Percentiles rank a stretch among this genome's conserved stretches.
Evolutionary conservation across 2,888 invertebrate species (phyloP).

Genomic region (Dynastes tityus): DNA sequence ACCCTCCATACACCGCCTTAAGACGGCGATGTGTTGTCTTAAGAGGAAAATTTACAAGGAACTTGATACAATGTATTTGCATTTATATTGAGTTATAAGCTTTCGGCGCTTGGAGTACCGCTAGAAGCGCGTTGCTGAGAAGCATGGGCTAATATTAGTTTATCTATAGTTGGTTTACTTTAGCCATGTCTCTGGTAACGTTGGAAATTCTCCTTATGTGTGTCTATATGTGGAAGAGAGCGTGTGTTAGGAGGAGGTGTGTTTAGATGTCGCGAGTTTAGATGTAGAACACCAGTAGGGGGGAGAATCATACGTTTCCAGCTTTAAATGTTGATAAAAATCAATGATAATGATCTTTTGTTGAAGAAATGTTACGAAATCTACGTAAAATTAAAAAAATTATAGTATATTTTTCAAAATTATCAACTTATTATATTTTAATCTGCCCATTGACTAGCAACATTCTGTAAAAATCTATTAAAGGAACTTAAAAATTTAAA

Average conservation of each 20-base stretch:
- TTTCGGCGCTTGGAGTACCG: background rate
- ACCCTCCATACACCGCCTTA: conserved; percentile 56
- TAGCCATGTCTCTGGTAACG: background rate
- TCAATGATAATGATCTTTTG: no score
- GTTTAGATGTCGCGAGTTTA: no score
- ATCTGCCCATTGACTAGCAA: no score
- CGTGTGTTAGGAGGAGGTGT: background rate
- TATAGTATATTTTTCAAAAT: no score
- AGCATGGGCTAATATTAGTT: conserved; percentile 70
- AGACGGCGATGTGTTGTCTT: conserved; percentile 66
- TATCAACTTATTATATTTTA: no score
- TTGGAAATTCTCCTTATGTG: background rate
- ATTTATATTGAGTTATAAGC: conserved; percentile 70
- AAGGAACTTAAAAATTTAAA: no score
- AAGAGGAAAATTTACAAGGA: conserved; percentile 68
- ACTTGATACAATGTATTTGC: conserved; percentile 71
- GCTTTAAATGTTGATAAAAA: no score
- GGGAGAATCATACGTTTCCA: no score
- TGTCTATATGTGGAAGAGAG: background rate
- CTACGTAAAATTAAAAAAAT: no score
- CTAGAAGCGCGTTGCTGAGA: conserved; percentile 53
- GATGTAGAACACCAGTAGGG: no score
- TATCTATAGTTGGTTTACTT: conserved; percentile 68
- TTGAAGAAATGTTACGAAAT: no score
- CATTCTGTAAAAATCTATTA: no score